phyloP scores from a whole-genome alignment of 2,888 invertebrate species.

The Eupithecia pulchellata region DNA sequence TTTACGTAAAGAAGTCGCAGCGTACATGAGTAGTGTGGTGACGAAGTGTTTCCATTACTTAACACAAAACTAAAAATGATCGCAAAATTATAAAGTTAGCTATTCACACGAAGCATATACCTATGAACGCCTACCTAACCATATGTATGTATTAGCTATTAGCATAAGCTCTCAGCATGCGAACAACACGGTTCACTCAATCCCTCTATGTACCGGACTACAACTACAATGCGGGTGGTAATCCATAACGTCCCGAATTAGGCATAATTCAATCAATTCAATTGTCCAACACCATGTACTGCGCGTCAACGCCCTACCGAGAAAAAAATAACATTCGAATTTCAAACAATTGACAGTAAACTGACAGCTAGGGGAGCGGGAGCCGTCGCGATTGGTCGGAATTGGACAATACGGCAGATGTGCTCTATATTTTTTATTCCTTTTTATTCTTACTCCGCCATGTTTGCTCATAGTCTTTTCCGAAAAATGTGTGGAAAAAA shows the following conservation, averaged over 20 bases:
- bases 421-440: slow-evolving; percentile 63
- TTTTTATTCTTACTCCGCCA: slow-evolving; percentile 63
- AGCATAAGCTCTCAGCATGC: neutral
- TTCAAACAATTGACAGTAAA: slow-evolving; percentile 75
- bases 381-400: slow-evolving; percentile 73
- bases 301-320: slow-evolving; percentile 78
- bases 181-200: neutral
- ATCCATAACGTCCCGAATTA: slow-evolving; percentile 79
- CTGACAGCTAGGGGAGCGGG: slow-evolving; percentile 83
- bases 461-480: slow-evolving; percentile 78
- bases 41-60: too few species aligned
- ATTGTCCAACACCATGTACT: slow-evolving; percentile 80
- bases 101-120: neutral
- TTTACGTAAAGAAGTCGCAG: too few species aligned
- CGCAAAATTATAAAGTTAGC: neutral
- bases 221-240: slow-evolving; percentile 76
- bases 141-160: neutral
- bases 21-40: too few species aligned
- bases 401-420: slow-evolving; percentile 84
- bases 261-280: slow-evolving; percentile 82
- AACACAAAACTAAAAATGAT: neutral
- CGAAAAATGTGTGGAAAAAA: slow-evolving; percentile 64
- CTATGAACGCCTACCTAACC: neutral
- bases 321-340: slow-evolving; percentile 76
- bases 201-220: slow-evolving; percentile 65